Conservation (phyloP, 2,888 invertebrate species). For the Noctua comes region DNA sequence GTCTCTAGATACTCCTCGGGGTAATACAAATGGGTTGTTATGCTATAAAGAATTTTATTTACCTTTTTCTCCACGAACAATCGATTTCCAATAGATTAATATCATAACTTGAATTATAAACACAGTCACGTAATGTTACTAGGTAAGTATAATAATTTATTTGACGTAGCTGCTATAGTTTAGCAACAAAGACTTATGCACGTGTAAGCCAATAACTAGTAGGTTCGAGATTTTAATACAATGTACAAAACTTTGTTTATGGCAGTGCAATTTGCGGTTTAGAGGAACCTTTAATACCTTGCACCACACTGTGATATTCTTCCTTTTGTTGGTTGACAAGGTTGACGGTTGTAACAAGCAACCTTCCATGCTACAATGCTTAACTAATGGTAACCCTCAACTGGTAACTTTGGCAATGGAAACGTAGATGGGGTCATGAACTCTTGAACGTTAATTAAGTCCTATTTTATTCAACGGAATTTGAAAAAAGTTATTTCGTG, state of each 20-base stretch:
- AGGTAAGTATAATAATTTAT: not conserved
- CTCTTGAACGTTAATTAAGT: not conserved
- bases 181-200: conserved; percentile 31
- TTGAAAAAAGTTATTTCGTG: not conserved
- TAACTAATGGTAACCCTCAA: not conserved
- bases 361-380: no score
- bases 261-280: not conserved
- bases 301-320: not conserved
- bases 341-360: no score
- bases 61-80: not conserved
- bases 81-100: not conserved
- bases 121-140: conserved; percentile 24
- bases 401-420: not conserved
- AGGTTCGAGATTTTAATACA: not conserved
- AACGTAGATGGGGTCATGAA: not conserved
- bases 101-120: conserved; percentile 20
- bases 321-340: not conserved
- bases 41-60: not conserved
- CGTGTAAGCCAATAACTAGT: conserved; percentile 11
- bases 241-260: conserved; percentile 8
- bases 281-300: not conserved
- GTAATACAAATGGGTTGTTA: not conserved
- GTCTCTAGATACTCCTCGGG: not conserved
- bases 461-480: not conserved
- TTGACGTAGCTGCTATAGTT: not conserved